These are phyloP conservation scores for Apamea crenata DNA, from an alignment of 2,888 invertebrate genomes.

Conservation along the genomic window DNA sequence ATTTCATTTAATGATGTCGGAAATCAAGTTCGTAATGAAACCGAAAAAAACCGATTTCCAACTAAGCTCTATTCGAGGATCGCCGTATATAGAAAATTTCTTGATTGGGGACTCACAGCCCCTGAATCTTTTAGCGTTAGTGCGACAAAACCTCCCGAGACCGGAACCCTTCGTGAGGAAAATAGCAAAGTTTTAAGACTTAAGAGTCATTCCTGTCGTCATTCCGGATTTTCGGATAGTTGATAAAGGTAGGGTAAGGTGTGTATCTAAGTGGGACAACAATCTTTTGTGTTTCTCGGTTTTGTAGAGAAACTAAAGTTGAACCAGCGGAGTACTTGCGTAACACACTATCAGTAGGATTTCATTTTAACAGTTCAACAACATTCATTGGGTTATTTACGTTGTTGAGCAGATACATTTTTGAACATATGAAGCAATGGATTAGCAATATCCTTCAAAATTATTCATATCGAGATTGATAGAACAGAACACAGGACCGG, in stretches of 20 bases:
- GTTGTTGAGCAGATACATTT: neutral
- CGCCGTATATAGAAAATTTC: conserved; percentile 62
- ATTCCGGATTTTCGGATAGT: conserved; percentile 65
- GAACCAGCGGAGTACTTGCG: neutral
- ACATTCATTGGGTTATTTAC: neutral
- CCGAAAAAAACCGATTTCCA: conserved; percentile 37
- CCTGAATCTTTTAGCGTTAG: conserved; percentile 71
- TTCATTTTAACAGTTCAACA: neutral
- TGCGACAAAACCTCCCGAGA: conserved; percentile 67
- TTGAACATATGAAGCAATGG: neutral
- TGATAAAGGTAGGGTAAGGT: conserved; percentile 60
- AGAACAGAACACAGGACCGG: neutral
- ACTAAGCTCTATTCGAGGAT: conserved; percentile 36
- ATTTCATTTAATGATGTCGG: neutral
- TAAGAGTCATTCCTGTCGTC: conserved; percentile 68
- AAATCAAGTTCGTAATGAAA: conserved; percentile 46
- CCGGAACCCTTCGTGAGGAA: conserved; percentile 68
- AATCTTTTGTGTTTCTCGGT: conserved; percentile 24
- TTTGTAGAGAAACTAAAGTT: neutral
- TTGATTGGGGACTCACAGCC: conserved; percentile 67
- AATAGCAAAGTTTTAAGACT: conserved; percentile 71
- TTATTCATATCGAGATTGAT: neutral
- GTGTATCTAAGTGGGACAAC: conserved; percentile 14
- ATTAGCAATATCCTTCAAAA: neutral
- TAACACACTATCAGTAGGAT: neutral